These are phyloP conservation scores for Gobius niger DNA, from an alignment of 2,113 vertebrate species.

Conservation along the genomic window DNA sequence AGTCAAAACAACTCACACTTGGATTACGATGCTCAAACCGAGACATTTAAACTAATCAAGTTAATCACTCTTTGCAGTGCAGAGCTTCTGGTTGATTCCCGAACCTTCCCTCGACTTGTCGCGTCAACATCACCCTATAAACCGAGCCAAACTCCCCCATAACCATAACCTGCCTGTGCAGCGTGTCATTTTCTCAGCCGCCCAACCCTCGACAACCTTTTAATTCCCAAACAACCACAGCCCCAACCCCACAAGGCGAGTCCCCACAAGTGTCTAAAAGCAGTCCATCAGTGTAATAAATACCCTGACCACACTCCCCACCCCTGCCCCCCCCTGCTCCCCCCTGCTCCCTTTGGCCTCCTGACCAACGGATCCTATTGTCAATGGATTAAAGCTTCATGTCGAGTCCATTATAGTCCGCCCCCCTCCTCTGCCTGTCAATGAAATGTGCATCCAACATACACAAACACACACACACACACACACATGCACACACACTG, in stretches of 20 bases:
- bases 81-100: no score
- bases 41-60: no score
- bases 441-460: conserved; percentile 77
- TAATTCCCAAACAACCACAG: not conserved
- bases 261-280: not conserved
- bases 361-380: conserved; percentile 73
- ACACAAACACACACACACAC: conserved; percentile 68
- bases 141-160: no score
- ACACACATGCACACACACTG: conserved; percentile 12
- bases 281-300: not conserved
- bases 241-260: not conserved
- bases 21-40: no score
- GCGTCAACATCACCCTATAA: no score
- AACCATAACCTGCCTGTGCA: no score
- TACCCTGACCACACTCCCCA: conserved; percentile 3
- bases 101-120: no score
- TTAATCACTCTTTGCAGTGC: no score
- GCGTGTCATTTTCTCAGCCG: no score
- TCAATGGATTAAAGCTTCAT: conserved; percentile 77
- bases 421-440: conserved; percentile 63
- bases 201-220: not conserved
- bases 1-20: no score
- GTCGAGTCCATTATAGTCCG: conserved; percentile 73
- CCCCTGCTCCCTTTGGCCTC: conserved; percentile 41
- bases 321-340: conserved; percentile 10